phyloP scores from a whole-genome alignment of 2,888 invertebrate species.

The Apomyelois bistriatella region DNA sequence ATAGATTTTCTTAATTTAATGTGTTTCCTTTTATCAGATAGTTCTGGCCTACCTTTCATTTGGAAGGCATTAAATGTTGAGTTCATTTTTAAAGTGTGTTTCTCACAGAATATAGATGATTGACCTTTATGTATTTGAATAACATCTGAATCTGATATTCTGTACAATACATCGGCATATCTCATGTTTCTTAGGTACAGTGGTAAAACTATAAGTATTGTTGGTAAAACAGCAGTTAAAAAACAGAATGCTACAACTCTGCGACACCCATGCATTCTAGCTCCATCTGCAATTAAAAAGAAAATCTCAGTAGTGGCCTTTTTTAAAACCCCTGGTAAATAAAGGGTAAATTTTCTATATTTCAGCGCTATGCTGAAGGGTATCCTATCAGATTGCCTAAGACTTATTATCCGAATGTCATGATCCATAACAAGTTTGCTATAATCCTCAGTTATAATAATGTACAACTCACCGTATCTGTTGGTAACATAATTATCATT shows the following conservation, averaged over 20 bases:
- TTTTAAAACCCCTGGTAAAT: no score
- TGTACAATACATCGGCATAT: slow-evolving; percentile 88
- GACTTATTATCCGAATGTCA: no score
- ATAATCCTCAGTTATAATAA: no score
- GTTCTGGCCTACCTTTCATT: slow-evolving; percentile 84
- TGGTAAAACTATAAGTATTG: slow-evolving; percentile 86
- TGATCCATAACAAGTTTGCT: no score
- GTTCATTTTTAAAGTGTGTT: slow-evolving; percentile 88
- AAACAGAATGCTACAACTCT: slow-evolving; percentile 89
- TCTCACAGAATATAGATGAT: slow-evolving; percentile 90
- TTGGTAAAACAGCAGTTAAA: slow-evolving; percentile 87
- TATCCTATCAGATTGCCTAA: no score
- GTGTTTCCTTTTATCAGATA: slow-evolving; percentile 85
- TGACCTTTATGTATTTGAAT: slow-evolving; percentile 90
- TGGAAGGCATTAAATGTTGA: slow-evolving; percentile 86
- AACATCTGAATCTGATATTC: slow-evolving; percentile 91
- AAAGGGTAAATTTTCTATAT: no score
- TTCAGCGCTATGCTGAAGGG: no score
- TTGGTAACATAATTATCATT: no score
- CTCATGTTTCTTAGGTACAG: slow-evolving; percentile 87
- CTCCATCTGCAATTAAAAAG: slow-evolving; percentile 75
- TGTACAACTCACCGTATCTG: no score
- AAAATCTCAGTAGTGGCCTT: not conserved
- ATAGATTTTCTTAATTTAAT: slow-evolving; percentile 90
- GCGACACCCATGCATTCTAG: slow-evolving; percentile 89